Base-by-base conservation (phyloP, 2,888 invertebrate species). In the Scaptomyza cyrtandrae region DNA sequence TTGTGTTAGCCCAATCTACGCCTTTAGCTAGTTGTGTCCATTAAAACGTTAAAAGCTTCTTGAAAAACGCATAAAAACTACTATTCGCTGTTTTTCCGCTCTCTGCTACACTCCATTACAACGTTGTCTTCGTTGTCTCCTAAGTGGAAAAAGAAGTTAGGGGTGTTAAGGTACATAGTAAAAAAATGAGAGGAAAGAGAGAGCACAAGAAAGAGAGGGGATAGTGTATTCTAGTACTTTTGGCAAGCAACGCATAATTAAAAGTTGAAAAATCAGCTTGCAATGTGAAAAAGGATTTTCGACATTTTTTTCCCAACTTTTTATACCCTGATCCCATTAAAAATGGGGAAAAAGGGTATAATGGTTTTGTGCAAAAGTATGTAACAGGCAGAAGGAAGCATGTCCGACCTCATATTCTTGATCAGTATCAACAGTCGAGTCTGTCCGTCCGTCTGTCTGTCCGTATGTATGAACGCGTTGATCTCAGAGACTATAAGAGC, bases 31-130 rank as follows among this genome's bases (percentile, higher is more conserved):
- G 63, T 16, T 49, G 49, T 78, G 76, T 78, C 87, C 87, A 83
- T 83, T 83, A 87, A 83, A 87, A 87, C 86, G 86, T 82, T 87
- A 83, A 83, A 87, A 83, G 83, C 88, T 87, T 85, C 83, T 87
- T 79, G 88, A 87, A 77, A 77, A 83, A 77, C 83, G 79, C 86
- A 84, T 86, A 81, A 81, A 77, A 81, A 81, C 81, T 81, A 81
- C 81, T 75, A 86, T 86, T 81, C 67, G 61, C 57, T 41, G 41
- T 37, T 50, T 10, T 57, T 48, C 33, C 10, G 16, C 16, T 16
- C 31, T 37, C 49, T 33, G 14, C 16, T 10, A 10, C 35, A 5
- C 16, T 46, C 9, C 19, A 44, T n/a, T 19, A 33, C 3, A 35
- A 33, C 49, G n/a, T 33, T 49, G 49, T 16, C 35, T 35, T 35